Base-by-base conservation (phyloP, 1,140 invertebrate genomes). In the Cryptotermes secundus region DNA sequence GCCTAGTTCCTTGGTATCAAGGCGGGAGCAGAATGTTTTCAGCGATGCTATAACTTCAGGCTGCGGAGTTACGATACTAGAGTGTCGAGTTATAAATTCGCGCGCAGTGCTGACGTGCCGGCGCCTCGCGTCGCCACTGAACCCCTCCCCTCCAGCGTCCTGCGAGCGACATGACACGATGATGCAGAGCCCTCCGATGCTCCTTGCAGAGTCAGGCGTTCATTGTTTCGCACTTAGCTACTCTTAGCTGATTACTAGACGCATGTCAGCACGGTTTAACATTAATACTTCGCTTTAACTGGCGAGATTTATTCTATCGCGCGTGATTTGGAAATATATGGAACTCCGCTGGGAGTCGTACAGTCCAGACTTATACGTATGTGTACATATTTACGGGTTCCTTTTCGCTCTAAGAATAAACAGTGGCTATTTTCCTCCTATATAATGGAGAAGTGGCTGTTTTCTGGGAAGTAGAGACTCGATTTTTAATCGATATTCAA, bases 241-340 rank as follows among this genome's bases (percentile, higher is more conserved):
- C 59, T 72, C 59, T 72, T 72, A 72, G 59, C 59, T 72, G 59
- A 72, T 72, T 72, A 72, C 59, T 72, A 72, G 59, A n/a, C 59
- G 59, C 4, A 31, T 19, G 45, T 49, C 45, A 49, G 3, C 45
- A 49, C 2, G 59, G 6, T n/a, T 31, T 72, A 72, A 72, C 59
- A 31, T 7, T 72, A 72, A n/a, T 26, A 72, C 59, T 31, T 31
- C n/a, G 7, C 19, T 59, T 59, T 59, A 59, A 59, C 19, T 19
- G 16, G 53, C n/a, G n/a, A 72, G 59, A 72, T 72, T 72, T 72
- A 72, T 72, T n/a, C n/a, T 31, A n/a, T 26, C 59, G 26, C 26
- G 26, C 14, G n/a, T 72, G 59, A 72, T 72, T 72, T 31, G n/a
- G 22, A 49, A 49, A 49, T 49, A 49, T 49, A 3, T 49, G 45